Conservation (phyloP, 1,140 invertebrate genomes). For the Drosophila orosa region DNA sequence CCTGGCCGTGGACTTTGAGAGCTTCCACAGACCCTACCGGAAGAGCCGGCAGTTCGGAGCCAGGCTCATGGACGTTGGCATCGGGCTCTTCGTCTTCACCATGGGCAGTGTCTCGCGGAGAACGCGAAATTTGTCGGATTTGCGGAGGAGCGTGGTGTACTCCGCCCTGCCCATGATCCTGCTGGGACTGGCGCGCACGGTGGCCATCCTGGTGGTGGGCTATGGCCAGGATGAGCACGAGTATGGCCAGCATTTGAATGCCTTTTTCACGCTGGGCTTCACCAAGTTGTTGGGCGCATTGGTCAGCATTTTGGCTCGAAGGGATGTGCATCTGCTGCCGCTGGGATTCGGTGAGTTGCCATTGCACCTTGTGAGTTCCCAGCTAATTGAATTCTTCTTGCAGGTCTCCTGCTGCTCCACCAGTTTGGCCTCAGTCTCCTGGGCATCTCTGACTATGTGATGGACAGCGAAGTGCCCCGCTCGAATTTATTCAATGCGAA, state of each 20-base stretch:
- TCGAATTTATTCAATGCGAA: slow-evolving; percentile 91
- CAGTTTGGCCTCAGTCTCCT: slow-evolving; percentile 41
- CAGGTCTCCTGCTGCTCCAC: slow-evolving; percentile 46
- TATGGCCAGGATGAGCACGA: slow-evolving; percentile 95
- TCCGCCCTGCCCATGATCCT: slow-evolving; percentile 86
- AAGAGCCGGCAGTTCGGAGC: slow-evolving; percentile 95
- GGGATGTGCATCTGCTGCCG: slow-evolving; percentile 47
- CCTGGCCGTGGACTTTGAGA: slow-evolving; percentile 95
- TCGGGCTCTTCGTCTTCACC: slow-evolving; percentile 93
- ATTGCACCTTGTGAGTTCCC: too few relatives aligned
- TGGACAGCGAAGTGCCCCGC: slow-evolving; percentile 86
- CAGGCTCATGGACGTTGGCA: slow-evolving; percentile 97
- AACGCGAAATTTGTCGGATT: slow-evolving; percentile 65
- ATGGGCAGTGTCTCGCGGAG: slow-evolving; percentile 90
- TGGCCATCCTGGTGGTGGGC: slow-evolving; percentile 87
- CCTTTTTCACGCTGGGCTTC: slow-evolving; percentile 96
- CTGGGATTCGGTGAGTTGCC: slow-evolving; percentile 79
- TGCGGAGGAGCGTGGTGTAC: slow-evolving; percentile 73
- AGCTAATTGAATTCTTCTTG: slow-evolving; percentile 33
- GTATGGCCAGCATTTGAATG: slow-evolving; percentile 98
- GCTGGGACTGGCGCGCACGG: slow-evolving; percentile 89
- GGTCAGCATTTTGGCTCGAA: slow-evolving; percentile 31
- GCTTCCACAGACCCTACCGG: slow-evolving; percentile 93
- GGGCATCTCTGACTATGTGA: slow-evolving; percentile 90
- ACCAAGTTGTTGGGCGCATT: slow-evolving; percentile 90